A percentile compares a stretch with the other conserved stretches of the same genome.
phyloP scores from a whole-genome alignment of 2,797 vertebrate species.

The Arrhamphus sclerolepis region DNA sequence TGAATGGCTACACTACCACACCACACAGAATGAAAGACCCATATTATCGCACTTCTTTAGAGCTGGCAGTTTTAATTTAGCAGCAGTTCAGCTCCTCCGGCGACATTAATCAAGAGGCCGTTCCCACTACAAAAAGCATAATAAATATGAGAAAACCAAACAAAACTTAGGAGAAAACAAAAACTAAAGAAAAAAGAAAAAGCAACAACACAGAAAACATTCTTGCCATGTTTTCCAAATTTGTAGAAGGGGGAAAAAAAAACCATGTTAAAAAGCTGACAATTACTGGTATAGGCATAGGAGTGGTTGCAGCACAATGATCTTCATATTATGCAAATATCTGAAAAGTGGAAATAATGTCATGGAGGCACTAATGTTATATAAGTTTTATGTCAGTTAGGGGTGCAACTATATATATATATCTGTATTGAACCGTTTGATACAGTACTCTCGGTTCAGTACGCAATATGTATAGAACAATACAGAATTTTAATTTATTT shows the following conservation, averaged over 20 bases:
- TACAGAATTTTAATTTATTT: too few relatives aligned
- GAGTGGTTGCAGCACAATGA: constrained; percentile 71
- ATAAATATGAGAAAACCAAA: constrained; percentile 72
- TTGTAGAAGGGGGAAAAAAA: constrained; percentile 51
- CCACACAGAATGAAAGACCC: constrained; percentile 65
- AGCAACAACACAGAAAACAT: constrained; percentile 70
- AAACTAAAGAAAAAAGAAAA: constrained; percentile 33
- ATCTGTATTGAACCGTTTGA: too few relatives aligned
- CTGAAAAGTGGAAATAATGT: too few relatives aligned
- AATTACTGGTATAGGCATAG: constrained; percentile 48
- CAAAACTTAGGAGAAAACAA: constrained; percentile 19
- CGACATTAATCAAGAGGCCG: constrained; percentile 9
- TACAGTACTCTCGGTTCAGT: too few relatives aligned
- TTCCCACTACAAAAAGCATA: constrained; percentile 40
- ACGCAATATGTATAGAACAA: too few relatives aligned
- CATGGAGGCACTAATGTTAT: too few relatives aligned
- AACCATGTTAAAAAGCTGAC: constrained; percentile 61
- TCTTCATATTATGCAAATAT: constrained; percentile 6
- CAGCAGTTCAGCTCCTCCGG: constrained; percentile 16
- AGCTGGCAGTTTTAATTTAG: constrained; percentile 15
- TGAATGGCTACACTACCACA: constrained; percentile 65
- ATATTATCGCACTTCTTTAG: constrained; percentile 51
- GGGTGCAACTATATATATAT: too few relatives aligned
- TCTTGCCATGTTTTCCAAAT: constrained; percentile 69
- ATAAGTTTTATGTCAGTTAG: too few relatives aligned